phyloP scores from a whole-genome alignment of 1,140 invertebrate species.

The Macrocentrus cingulum region DNA sequence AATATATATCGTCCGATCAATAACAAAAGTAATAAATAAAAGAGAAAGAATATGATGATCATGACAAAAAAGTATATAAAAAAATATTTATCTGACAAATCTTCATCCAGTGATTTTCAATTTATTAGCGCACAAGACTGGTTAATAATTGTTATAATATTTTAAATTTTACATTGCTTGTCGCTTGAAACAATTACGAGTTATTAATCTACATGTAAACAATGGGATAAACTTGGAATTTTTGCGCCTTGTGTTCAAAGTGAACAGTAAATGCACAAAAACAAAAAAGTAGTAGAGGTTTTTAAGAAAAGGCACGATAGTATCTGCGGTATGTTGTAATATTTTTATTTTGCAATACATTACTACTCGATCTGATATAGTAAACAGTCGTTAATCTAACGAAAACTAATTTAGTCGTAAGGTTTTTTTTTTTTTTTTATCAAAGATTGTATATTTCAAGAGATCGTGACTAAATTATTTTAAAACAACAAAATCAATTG shows the following conservation, averaged over 20 bases:
- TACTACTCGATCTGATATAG: slow-evolving; percentile 23
- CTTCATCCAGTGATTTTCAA: background rate
- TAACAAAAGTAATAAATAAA: background rate
- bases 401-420: slow-evolving; percentile 7
- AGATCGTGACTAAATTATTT: slow-evolving; percentile 44
- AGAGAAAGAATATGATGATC: background rate
- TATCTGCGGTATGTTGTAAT: background rate
- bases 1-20: slow-evolving; percentile 15
- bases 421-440: slow-evolving; percentile 37
- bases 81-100: slow-evolving; percentile 1
- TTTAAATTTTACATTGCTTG: slow-evolving; percentile 1
- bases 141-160: slow-evolving; percentile 10
- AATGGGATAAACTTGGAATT: no score
- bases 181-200: background rate
- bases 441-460: slow-evolving; percentile 46
- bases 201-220: no score
- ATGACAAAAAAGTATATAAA: slow-evolving; percentile 2
- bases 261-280: no score
- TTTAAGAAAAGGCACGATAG: no score
- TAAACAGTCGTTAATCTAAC: background rate
- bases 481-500: slow-evolving; percentile 17
- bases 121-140: slow-evolving; percentile 23
- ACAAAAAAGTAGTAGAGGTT: no score
- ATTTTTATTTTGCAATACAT: background rate
- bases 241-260: no score